Conservation (phyloP, 2,797 vertebrate species). For the Tokudaia tokunoshimensis region DNA sequence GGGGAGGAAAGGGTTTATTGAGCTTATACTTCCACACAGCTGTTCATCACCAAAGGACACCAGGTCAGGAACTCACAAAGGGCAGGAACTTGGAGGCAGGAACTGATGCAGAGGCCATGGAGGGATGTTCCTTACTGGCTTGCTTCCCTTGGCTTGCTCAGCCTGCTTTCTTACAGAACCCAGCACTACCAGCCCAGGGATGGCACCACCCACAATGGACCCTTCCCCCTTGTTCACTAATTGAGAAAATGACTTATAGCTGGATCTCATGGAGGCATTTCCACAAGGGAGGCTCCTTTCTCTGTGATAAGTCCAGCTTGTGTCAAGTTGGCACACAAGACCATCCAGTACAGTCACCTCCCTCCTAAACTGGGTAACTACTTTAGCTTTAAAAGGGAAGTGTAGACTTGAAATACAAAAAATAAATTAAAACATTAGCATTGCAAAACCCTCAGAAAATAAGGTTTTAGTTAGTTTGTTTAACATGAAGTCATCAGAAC, state of each 20-base stretch:
- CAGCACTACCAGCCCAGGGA: not conserved
- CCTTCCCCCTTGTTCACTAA: not conserved
- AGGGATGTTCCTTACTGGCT: no score
- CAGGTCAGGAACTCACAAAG: no score
- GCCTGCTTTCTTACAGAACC: not conserved
- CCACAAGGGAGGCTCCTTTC: not conserved
- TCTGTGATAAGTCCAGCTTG: not conserved
- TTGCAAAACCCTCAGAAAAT: constrained; percentile 8
- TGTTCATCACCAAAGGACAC: not conserved
- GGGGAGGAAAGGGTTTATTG: not conserved
- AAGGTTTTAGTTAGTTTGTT: not conserved
- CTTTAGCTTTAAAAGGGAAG: constrained; percentile 15
- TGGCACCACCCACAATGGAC: not conserved
- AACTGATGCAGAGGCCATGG: no score
- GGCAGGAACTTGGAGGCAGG: no score
- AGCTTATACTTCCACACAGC: not conserved
- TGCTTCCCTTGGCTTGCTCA: not conserved
- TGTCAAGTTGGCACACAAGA: not conserved
- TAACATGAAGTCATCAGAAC: not conserved
- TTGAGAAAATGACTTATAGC: not conserved
- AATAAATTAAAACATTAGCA: constrained; percentile 34
- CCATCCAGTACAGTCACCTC: not conserved
- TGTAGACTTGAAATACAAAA: not conserved
- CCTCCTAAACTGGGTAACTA: not conserved
- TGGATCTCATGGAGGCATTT: not conserved